Percentiles rank a stretch among this genome's conserved stretches.
Conservation (phyloP, 1,140 invertebrate species). For the Listronotus oregonensis region DNA sequence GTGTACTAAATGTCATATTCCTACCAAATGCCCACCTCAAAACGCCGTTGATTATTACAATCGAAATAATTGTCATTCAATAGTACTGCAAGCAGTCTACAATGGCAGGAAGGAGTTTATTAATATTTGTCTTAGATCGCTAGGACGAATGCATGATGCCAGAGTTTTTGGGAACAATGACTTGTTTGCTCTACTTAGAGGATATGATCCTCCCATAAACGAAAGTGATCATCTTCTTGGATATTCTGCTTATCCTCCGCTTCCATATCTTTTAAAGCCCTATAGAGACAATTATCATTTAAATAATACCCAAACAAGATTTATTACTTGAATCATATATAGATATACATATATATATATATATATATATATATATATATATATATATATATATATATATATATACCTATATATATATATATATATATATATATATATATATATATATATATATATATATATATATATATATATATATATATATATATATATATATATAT, state of each 20-base stretch:
- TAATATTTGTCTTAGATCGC: not conserved
- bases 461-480: too few species aligned
- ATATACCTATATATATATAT: too few species aligned
- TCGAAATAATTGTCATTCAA: too few species aligned
- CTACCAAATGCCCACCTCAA: too few species aligned
- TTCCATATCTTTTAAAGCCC: slow-evolving; percentile 3
- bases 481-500: too few species aligned
- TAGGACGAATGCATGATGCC: not conserved
- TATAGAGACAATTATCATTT: slow-evolving; percentile 4
- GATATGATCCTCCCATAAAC: not conserved
- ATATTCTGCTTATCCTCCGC: not conserved
- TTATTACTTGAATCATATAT: not conserved
- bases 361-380: too few species aligned
- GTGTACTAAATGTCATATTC: too few species aligned
- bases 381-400: too few species aligned
- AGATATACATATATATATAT: too few species aligned
- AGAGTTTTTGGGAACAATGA: not conserved
- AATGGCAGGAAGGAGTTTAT: not conserved
- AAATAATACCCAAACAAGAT: not conserved
- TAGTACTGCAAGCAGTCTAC: not conserved
- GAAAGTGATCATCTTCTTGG: slow-evolving; percentile 4
- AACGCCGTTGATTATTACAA: too few species aligned
- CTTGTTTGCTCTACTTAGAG: not conserved
- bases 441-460: too few species aligned
- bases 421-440: too few species aligned